These are phyloP conservation scores for Cephus nigrinus DNA, from an alignment of 2,888 invertebrate species.

Conservation along the genomic window DNA sequence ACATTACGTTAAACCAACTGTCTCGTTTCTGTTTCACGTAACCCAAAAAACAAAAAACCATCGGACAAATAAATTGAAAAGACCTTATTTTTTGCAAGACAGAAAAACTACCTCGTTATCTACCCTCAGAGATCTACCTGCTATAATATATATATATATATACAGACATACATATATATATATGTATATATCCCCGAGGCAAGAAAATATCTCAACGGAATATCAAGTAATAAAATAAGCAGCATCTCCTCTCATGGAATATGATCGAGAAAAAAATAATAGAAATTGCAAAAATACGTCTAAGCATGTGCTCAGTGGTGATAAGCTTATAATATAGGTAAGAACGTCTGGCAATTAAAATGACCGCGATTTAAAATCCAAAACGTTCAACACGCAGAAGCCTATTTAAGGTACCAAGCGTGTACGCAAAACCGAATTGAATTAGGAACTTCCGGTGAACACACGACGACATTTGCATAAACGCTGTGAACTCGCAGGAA, in stretches of 20 bases:
- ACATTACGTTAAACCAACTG: not conserved
- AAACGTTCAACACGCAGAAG: not conserved
- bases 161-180: no score
- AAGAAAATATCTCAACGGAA: not conserved
- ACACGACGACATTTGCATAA: slow-evolving; percentile 59
- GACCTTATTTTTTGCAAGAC: not conserved
- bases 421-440: slow-evolving; percentile 57
- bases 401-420: slow-evolving; percentile 23
- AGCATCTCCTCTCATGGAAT: not conserved
- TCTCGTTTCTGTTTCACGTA: not conserved
- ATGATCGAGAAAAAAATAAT: not conserved
- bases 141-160: no score
- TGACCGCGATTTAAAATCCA: not conserved
- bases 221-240: not conserved
- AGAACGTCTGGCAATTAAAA: not conserved
- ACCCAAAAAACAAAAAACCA: not conserved
- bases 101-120: not conserved
- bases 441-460: slow-evolving; percentile 56
- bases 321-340: not conserved
- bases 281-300: not conserved
- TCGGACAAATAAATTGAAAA: not conserved
- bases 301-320: not conserved
- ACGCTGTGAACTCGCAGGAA: slow-evolving; percentile 30
- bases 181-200: no score
- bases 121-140: not conserved